Evolutionary conservation across 2,113 vertebrate genomes (phyloP), one percentile per base, ranked within the genome.

Genomic region (Nesoenas mayeri): DNA sequence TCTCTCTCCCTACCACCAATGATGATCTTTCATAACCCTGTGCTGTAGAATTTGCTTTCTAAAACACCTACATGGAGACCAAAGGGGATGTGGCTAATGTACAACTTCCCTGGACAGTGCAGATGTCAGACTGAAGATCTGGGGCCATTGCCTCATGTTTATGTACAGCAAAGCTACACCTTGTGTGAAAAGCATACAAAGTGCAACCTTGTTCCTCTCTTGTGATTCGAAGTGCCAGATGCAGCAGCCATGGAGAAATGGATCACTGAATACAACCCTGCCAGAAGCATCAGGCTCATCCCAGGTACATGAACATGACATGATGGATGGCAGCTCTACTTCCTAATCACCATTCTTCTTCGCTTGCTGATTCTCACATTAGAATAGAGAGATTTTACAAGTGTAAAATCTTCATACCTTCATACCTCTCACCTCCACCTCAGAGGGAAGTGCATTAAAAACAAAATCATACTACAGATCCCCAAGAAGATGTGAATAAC

Each of bases 401-500:
- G 51, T 64, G 60, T 88, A 85, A 82, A 48, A 57, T 38, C 38
- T 38, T 38, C 38, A 38, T 38, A 38, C 38, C 66, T 79, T 82
- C 48, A 29, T 85, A 84, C 69, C 61, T 67, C n/a, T 90, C 51
- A 89, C 77, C 26, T 31, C 25, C 15, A 1, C 0, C 22, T 50
- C 47, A 65, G 50, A 91, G 53, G 50, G 36, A 92, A 84, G 70
- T 56, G 15, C 72, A 57, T 71, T 61, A 17, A 65, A 85, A 93
- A 19, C 44, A 77, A 79, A 22, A 19, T 19, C 53, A 77, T 82
- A 53, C 44, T 67, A 34, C 90, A 81, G 60, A 94, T 95, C 77
- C 75, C 48, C 5, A 79, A 86, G 85, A 91, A 91, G 75, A 93
- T 86, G 85, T 93, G 90, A 96, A 81, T 95, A 96, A 94, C 72